These are phyloP conservation scores for Periophthalmodon schlosseri DNA, from an alignment of 2,113 vertebrate genomes.

Conservation along the genomic window DNA sequence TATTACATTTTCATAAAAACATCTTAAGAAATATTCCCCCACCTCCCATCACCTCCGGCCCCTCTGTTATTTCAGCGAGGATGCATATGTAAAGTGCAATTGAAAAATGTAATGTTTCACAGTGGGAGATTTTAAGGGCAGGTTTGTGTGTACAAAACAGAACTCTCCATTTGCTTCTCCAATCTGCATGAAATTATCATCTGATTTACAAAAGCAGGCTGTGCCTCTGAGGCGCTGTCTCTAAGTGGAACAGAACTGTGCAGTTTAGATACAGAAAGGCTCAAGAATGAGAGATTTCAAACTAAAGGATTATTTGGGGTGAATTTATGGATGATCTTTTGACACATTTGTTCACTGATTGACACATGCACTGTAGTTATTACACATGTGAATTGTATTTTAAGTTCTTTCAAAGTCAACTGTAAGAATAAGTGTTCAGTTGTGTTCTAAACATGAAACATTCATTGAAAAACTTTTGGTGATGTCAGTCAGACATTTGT, in stretches of 20 bases:
- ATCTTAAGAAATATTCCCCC: neutral
- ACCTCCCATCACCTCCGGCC: neutral
- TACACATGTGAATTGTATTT: neutral
- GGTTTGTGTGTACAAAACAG: slow-evolving; percentile 11
- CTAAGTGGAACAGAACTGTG: neutral
- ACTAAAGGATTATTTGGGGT: neutral
- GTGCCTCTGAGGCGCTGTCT: neutral
- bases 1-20: neutral
- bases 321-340: neutral
- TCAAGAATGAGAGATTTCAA: neutral
- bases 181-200: slow-evolving; percentile 36
- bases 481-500: neutral
- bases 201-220: slow-evolving; percentile 17
- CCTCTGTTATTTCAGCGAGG: neutral
- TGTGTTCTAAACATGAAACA: neutral
- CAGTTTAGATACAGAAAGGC: neutral
- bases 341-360: neutral
- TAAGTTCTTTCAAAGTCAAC: neutral
- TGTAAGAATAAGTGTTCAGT: neutral
- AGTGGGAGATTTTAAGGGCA: slow-evolving; percentile 7
- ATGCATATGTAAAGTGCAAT: slow-evolving; percentile 6
- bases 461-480: neutral
- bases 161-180: slow-evolving; percentile 6
- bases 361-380: neutral
- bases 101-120: slow-evolving; percentile 21